These are phyloP conservation scores for Octodonta nipae DNA, from an alignment of 2,888 invertebrate genomes.

Conservation along the genomic window DNA sequence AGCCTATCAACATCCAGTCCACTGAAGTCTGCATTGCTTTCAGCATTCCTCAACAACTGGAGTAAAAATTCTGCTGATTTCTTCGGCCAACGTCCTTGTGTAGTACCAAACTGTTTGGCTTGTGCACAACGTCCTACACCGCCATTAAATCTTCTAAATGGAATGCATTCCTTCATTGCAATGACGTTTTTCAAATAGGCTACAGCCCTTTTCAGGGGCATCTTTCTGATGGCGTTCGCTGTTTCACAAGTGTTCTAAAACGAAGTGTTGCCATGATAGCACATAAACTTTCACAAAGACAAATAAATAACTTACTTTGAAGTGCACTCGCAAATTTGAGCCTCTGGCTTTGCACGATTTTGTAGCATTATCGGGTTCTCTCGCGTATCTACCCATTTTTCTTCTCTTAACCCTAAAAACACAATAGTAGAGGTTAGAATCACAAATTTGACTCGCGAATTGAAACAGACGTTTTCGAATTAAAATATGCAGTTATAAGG, in stretches of 20 bases:
- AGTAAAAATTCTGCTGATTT: constrained; percentile 97
- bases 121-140: constrained; percentile 95
- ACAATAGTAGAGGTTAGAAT: no score
- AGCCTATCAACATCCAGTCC: constrained; percentile 94
- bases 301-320: no score
- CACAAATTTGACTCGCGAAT: no score
- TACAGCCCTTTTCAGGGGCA: constrained; percentile 88
- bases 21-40: constrained; percentile 94
- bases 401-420: no score
- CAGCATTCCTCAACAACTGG: constrained; percentile 92
- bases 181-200: constrained; percentile 90
- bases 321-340: constrained; percentile 95
- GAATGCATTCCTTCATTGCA: constrained; percentile 93
- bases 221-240: constrained; percentile 87
- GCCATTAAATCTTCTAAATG: constrained; percentile 91
- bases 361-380: constrained; percentile 88
- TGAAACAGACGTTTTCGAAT: no score
- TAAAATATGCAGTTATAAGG: no score
- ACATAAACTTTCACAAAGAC: no score
- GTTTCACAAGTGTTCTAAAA: constrained; percentile 99
- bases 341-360: constrained; percentile 99
- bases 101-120: constrained; percentile 88
- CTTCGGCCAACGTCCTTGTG: constrained; percentile 97
- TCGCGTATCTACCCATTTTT: constrained; percentile 87
- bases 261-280: no score